phyloP scores from a whole-genome alignment of 2,888 invertebrate species.

The Eupsilia transversa region DNA sequence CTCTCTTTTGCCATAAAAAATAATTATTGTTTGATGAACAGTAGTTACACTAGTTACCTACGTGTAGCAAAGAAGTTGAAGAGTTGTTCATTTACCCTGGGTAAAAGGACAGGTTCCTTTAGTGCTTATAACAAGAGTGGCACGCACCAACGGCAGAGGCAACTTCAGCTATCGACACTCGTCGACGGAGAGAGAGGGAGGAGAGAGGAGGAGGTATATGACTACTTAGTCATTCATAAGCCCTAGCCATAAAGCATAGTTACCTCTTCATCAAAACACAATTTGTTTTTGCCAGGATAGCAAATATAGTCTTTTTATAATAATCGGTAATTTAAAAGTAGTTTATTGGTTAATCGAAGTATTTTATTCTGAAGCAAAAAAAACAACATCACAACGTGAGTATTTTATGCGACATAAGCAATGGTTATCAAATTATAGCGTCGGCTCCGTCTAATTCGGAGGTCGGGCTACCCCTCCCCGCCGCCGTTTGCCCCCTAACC shows the following conservation, averaged over 20 bases:
- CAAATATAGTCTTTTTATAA: not conserved
- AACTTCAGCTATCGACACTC: not conserved
- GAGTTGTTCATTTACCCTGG: not conserved
- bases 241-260: not conserved
- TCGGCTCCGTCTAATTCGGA: constrained; percentile 82
- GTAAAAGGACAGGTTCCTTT: not conserved
- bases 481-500: constrained; percentile 52
- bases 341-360: not conserved
- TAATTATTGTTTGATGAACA: not conserved
- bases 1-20: not conserved
- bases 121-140: not conserved
- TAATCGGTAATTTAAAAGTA: not conserved
- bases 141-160: not conserved
- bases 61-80: not conserved
- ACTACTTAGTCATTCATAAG: not conserved
- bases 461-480: constrained; percentile 65
- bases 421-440: constrained; percentile 78
- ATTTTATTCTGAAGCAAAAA: not conserved
- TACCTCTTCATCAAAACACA: not conserved
- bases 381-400: constrained; percentile 2
- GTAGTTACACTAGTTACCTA: not conserved
- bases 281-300: not conserved
- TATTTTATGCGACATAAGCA: constrained; percentile 62
- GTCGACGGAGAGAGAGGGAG: no score
- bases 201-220: no score